Base-by-base conservation (phyloP, 2,797 vertebrate genomes). In the Florisuga fusca region DNA sequence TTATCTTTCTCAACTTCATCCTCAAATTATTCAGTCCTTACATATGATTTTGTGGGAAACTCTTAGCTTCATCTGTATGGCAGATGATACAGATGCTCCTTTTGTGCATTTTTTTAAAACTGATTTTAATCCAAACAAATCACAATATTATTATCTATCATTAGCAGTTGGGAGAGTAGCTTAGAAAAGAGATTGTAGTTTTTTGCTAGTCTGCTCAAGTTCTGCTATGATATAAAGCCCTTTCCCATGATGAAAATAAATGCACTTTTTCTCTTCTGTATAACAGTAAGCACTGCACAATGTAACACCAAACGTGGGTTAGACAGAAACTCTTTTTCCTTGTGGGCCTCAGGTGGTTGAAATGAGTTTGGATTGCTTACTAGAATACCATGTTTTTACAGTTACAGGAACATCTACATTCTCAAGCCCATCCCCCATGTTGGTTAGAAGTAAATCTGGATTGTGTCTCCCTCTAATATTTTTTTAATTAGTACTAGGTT, bases 51-150 rank as follows among this genome's bases (percentile, higher is more conserved):
- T 94, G 87, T 96, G 88, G 87, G 94, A 96, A 95, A 95, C 80
- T 82, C 31, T 69, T 62, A 86, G n/a, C 53, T 87, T 94, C 97
- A 96, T 97, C 92, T 96, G 96, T 72, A 67, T 55, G 41, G n/a
- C 96, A 93, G 95, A 97, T 94, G 92, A 95, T 43, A 13, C 22
- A 93, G 46, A 78, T 15, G 87, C 86, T 86, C 69, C 79, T 90
- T 93, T 36, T 64, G 17, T 75, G 58, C 3, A 0, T 81, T 64
- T 88, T 63, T 61, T 50, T 3, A 46, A 26, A 50, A 80, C 45
- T 83, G 46, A 9, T 94, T 90, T 88, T 87, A 79, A 83, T 90
- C 55, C 67, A 89, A 81, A 76, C 64, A 89, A 86, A 77, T 88
- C 41, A 51, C 34, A 82, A 6, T 51, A 67, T 85, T 89, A 88